Percentiles rank a stretch among this genome's conserved stretches.
These are phyloP conservation scores for Rutilus rutilus DNA, from an alignment of 2,113 vertebrate genomes.

Conservation along the genomic window DNA sequence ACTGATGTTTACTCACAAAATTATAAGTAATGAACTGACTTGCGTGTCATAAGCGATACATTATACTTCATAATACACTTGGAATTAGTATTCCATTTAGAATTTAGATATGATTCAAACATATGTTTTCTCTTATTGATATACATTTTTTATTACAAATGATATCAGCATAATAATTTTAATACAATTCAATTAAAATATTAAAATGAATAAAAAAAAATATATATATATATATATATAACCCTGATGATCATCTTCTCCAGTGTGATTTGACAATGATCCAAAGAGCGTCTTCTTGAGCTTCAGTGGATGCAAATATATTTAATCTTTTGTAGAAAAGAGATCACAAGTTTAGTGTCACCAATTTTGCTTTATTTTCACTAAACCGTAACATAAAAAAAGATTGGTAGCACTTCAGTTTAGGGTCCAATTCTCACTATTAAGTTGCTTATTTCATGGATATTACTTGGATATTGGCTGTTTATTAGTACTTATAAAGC, in stretches of 20 bases:
- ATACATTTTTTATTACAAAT: neutral
- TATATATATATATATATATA: too few relatives aligned
- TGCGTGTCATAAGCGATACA: constrained; percentile 17
- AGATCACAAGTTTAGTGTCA: neutral
- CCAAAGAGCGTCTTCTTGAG: too few relatives aligned
- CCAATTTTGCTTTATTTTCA: neutral
- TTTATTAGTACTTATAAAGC: too few relatives aligned
- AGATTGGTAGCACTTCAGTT: too few relatives aligned
- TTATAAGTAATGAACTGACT: constrained; percentile 95
- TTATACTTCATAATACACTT: constrained; percentile 32
- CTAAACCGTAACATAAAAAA: too few relatives aligned
- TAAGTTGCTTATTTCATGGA: too few relatives aligned
- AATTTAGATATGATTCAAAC: neutral
- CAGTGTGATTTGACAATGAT: too few relatives aligned
- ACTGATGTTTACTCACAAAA: constrained; percentile 95
- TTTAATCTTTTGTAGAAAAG: neutral
- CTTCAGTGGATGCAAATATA: neutral
- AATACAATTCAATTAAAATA: neutral
- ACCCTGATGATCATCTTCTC: neutral
- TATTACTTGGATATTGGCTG: too few relatives aligned
- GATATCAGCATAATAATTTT: neutral
- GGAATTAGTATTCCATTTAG: constrained; percentile 21
- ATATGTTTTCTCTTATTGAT: neutral
- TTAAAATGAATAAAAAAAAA: too few relatives aligned
- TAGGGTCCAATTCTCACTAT: too few relatives aligned